phyloP scores from a whole-genome alignment of 2,888 invertebrate species.

The Yponomeuta sedellus region DNA sequence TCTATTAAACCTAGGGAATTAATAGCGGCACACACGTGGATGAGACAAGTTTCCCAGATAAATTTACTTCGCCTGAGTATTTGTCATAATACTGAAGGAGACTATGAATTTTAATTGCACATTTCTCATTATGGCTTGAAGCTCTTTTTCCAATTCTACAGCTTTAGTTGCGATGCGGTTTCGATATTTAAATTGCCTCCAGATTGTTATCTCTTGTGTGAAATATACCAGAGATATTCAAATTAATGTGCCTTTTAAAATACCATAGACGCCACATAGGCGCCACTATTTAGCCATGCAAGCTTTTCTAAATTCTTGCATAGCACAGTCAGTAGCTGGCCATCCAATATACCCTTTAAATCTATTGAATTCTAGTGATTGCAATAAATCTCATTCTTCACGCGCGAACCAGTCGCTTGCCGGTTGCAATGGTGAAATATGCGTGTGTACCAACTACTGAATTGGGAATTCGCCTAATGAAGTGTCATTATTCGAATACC shows the following conservation, averaged over 20 bases:
- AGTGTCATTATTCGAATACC: slow-evolving; percentile 13
- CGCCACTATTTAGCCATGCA: not conserved
- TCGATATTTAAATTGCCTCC: slow-evolving; percentile 60
- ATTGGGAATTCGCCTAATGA: slow-evolving; percentile 8
- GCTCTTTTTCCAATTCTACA: not conserved
- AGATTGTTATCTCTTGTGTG: slow-evolving; percentile 53
- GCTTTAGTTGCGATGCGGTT: slow-evolving; percentile 31
- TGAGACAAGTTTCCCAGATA: slow-evolving; percentile 39
- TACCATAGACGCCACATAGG: slow-evolving; percentile 8
- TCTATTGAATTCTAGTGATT: not conserved
- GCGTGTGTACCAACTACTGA: slow-evolving; percentile 12
- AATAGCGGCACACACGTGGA: not conserved
- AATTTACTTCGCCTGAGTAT: slow-evolving; percentile 46
- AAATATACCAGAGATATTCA: slow-evolving; percentile 32
- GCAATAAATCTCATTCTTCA: not conserved
- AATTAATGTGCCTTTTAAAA: slow-evolving; percentile 10
- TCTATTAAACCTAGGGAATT: not conserved
- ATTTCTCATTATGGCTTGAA: slow-evolving; percentile 6
- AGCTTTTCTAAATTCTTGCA: slow-evolving; percentile 1
- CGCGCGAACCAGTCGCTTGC: not conserved
- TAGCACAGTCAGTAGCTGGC: slow-evolving; percentile 3
- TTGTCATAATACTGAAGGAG: slow-evolving; percentile 39
- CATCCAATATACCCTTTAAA: not conserved
- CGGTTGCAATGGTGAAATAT: not conserved
- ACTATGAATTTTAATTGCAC: slow-evolving; percentile 15